phyloP scores from a whole-genome alignment of 1,140 invertebrate species.

The Aporrectodea caliginosa region DNA sequence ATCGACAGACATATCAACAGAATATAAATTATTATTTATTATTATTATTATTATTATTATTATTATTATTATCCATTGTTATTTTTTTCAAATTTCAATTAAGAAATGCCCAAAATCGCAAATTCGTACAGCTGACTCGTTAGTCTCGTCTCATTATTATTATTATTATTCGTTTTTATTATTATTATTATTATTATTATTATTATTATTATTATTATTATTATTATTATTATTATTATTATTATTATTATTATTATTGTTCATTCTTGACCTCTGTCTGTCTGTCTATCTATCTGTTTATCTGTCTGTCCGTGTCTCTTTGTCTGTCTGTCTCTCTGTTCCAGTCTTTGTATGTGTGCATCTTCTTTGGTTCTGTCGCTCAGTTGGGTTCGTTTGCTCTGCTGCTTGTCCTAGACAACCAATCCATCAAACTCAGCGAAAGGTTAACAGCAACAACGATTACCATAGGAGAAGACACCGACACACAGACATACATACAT shows the following conservation, averaged over 20 bases:
- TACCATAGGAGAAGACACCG: not conserved
- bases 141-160: not conserved
- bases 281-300: not conserved
- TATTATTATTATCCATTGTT: not conserved
- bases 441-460: too few species aligned
- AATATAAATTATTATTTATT: not conserved
- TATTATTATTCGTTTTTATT: not conserved
- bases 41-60: not conserved
- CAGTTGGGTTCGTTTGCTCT: too few species aligned
- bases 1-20: not conserved
- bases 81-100: not conserved
- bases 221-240: not conserved
- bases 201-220: not conserved
- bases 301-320: not conserved
- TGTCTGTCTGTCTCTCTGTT: not conserved
- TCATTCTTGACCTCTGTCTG: not conserved
- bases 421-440: too few species aligned
- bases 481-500: not conserved
- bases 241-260: not conserved
- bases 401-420: too few species aligned
- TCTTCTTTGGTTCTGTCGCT: too few species aligned
- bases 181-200: not conserved
- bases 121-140: too few species aligned
- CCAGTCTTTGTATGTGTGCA: not conserved
- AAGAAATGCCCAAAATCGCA: not conserved